phyloP scores from a whole-genome alignment of 2,113 vertebrate species.

The Nasalis larvatus region DNA sequence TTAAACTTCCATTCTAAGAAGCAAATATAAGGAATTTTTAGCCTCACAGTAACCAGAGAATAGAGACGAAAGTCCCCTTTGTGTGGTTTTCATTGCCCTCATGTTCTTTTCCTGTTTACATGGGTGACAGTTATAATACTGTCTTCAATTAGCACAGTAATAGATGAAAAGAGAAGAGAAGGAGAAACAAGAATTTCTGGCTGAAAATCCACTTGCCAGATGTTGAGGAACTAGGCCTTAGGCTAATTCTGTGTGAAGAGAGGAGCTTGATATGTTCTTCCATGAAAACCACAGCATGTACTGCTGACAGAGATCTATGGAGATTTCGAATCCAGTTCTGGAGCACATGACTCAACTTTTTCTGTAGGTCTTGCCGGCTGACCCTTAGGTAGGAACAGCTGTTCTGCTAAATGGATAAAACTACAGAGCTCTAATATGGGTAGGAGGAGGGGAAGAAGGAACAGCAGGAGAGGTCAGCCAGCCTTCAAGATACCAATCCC shows the following conservation, averaged over 20 bases:
- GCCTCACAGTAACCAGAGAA: neutral
- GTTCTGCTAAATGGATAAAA: constrained; percentile 12
- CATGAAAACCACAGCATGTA: constrained; percentile 33
- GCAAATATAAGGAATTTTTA: neutral
- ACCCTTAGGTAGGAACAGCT: constrained; percentile 34
- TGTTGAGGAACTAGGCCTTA: constrained; percentile 27
- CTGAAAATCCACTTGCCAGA: constrained; percentile 45
- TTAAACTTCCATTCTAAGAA: neutral
- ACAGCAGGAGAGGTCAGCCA: neutral
- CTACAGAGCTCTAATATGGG: neutral
- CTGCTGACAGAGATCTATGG: neutral
- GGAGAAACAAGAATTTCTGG: constrained; percentile 47
- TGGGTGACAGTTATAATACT: constrained; percentile 28
- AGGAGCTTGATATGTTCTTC: neutral
- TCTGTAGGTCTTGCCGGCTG: constrained; percentile 48
- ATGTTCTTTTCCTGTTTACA: constrained; percentile 39
- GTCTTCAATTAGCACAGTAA: constrained; percentile 50
- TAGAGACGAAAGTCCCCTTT: neutral
- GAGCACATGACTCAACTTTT: constrained; percentile 56
- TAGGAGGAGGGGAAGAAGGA: neutral
- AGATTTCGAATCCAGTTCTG: neutral
- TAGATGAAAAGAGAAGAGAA: constrained; percentile 43
- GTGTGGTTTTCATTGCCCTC: neutral
- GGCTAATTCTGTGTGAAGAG: constrained; percentile 42
- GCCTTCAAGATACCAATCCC: neutral